A percentile compares a stretch with the other conserved stretches of the same genome.
Evolutionary conservation across 1,140 invertebrate species (phyloP).

Genomic region (Vanessa atalanta): DNA sequence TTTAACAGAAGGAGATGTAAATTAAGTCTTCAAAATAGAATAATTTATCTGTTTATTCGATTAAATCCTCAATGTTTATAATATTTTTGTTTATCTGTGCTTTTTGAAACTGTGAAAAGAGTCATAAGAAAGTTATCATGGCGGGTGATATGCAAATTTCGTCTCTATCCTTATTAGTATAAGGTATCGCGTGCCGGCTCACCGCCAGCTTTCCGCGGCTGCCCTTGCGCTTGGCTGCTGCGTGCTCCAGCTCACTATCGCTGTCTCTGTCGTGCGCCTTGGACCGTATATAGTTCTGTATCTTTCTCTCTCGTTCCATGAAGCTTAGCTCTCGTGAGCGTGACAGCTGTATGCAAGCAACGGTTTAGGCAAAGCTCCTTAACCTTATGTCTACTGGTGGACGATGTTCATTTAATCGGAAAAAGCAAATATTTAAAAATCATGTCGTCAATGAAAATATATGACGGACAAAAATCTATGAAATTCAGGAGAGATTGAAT

Average conservation of each 20-base stretch:
- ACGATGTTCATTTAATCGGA: not conserved
- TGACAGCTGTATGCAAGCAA: constrained; percentile 73
- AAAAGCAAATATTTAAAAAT: no score
- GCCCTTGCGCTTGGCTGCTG: constrained; percentile 79
- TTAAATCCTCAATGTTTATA: not conserved
- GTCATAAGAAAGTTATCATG: not conserved
- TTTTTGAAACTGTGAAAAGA: not conserved
- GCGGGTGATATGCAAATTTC: not conserved
- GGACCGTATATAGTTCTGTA: constrained; percentile 74
- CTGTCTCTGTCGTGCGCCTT: constrained; percentile 79
- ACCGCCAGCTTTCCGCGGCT: constrained; percentile 80
- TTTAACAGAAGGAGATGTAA: no score
- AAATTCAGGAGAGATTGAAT: no score
- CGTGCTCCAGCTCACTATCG: constrained; percentile 82
- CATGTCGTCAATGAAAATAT: no score
- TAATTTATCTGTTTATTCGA: no score
- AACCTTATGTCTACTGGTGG: constrained; percentile 3
- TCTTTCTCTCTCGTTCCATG: constrained; percentile 74
- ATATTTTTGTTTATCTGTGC: not conserved
- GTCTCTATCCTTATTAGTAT: constrained; percentile 45
- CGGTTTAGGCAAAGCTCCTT: constrained; percentile 30
- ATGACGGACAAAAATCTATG: no score
- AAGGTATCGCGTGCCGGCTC: constrained; percentile 59
- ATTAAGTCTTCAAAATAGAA: no score
- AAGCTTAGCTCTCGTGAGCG: constrained; percentile 71